phyloP scores from a whole-genome alignment of 2,797 vertebrate genomes.

The Babyrousa celebensis region DNA sequence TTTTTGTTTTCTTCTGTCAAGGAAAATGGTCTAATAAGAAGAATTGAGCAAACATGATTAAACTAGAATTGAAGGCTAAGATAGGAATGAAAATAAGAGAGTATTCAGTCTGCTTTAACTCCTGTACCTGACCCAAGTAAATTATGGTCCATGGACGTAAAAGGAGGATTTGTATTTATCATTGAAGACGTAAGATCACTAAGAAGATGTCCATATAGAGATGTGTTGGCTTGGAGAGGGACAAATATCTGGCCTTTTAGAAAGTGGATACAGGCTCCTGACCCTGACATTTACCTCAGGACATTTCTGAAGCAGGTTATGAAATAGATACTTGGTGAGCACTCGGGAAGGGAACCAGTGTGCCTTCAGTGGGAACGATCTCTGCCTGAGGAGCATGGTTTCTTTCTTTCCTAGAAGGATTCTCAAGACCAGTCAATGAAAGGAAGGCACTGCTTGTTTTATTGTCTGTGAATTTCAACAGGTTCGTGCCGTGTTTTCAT shows the following conservation, averaged over 20 bases:
- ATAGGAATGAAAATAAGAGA: slow-evolving; percentile 54
- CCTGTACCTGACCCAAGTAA: background rate
- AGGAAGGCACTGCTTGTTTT: background rate
- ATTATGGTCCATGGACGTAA: background rate
- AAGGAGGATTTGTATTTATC: slow-evolving; percentile 28
- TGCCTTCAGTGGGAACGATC: background rate
- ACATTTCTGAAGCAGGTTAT: slow-evolving; percentile 49
- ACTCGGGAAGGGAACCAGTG: background rate
- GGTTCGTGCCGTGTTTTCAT: background rate
- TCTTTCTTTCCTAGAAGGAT: background rate
- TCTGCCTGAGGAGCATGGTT: background rate
- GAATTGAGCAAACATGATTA: slow-evolving; percentile 2
- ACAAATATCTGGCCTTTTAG: background rate
- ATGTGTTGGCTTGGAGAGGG: background rate
- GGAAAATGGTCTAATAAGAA: slow-evolving; percentile 52
- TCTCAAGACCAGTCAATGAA: background rate
- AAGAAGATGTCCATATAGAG: background rate
- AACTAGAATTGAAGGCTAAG: slow-evolving; percentile 40
- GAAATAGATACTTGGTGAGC: slow-evolving; percentile 40
- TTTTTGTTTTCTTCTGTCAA: background rate
- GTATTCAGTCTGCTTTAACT: background rate
- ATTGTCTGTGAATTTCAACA: background rate
- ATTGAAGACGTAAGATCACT: background rate
- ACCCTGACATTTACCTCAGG: slow-evolving; percentile 27
- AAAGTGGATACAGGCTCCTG: background rate